Conservation (phyloP, 2,797 vertebrate genomes). For the Sternotherus odoratus region DNA sequence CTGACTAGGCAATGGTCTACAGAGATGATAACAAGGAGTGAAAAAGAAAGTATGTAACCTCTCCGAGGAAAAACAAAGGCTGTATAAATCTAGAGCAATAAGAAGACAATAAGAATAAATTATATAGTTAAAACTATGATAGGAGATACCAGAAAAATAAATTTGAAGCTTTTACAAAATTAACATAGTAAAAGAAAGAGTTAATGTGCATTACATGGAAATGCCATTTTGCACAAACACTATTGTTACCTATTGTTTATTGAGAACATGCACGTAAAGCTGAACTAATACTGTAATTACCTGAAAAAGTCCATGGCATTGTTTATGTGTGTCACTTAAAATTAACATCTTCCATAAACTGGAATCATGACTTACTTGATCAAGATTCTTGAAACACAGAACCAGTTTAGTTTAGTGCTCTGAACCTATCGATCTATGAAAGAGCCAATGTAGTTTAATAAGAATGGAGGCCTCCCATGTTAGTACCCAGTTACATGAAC, state of each 20-base stretch:
- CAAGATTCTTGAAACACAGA: not conserved
- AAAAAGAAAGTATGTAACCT: not conserved
- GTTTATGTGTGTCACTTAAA: not conserved
- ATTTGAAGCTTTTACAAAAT: not conserved
- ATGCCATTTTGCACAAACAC: not conserved
- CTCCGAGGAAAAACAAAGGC: conserved; percentile 12
- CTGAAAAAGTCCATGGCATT: not conserved
- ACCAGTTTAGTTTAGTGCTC: no score
- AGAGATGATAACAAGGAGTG: not conserved
- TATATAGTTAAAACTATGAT: not conserved
- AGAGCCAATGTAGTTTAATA: no score
- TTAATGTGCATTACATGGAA: rapidly evolving
- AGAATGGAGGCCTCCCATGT: no score
- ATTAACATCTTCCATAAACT: rapidly evolving
- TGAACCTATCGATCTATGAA: no score
- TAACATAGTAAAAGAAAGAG: not conserved
- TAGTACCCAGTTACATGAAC: no score
- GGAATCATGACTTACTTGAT: not conserved
- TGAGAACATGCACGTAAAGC: not conserved
- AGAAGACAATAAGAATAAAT: not conserved
- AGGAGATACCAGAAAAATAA: not conserved
- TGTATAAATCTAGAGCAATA: not conserved
- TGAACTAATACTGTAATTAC: not conserved
- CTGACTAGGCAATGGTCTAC: conserved; percentile 26
- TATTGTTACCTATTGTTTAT: not conserved